Percentiles rank a stretch among this genome's conserved stretches.
Conservation (phyloP, 2,113 vertebrate genomes). For the Bubalus kerabau region DNA sequence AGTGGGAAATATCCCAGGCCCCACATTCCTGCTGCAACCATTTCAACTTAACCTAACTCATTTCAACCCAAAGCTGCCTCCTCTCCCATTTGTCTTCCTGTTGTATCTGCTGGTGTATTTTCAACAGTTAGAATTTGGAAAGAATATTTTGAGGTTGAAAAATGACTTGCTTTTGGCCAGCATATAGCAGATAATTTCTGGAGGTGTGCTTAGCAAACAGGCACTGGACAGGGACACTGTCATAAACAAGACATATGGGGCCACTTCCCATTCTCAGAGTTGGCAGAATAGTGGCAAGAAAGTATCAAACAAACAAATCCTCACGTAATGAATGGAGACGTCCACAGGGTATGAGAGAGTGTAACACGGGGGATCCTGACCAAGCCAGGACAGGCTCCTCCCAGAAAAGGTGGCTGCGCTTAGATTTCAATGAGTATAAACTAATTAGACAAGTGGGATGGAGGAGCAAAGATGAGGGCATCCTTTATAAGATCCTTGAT, state of each 20-base stretch:
- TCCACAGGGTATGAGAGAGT: neutral
- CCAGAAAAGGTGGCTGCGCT: neutral
- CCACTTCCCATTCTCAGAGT: neutral
- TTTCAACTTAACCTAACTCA: neutral
- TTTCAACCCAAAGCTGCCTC: neutral
- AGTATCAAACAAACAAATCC: neutral
- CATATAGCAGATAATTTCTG: neutral
- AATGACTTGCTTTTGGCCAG: constrained; percentile 39
- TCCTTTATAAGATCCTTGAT: neutral
- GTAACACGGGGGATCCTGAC: neutral
- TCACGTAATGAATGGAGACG: neutral
- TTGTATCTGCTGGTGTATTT: neutral
- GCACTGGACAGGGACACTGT: neutral
- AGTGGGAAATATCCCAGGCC: neutral
- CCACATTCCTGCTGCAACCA: neutral
- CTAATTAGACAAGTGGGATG: neutral
- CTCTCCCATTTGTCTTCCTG: neutral
- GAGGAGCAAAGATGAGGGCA: neutral
- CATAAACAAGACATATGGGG: neutral
- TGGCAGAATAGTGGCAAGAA: neutral
- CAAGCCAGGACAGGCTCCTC: neutral
- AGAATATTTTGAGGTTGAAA: constrained; percentile 45
- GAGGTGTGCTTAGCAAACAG: neutral
- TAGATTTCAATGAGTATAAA: neutral
- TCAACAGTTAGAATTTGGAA: constrained; percentile 40